Percentiles rank a stretch among this genome's conserved stretches.
These are phyloP conservation scores for Trichopria drosophilae DNA, from an alignment of 2,888 invertebrate genomes.

Conservation along the genomic window DNA sequence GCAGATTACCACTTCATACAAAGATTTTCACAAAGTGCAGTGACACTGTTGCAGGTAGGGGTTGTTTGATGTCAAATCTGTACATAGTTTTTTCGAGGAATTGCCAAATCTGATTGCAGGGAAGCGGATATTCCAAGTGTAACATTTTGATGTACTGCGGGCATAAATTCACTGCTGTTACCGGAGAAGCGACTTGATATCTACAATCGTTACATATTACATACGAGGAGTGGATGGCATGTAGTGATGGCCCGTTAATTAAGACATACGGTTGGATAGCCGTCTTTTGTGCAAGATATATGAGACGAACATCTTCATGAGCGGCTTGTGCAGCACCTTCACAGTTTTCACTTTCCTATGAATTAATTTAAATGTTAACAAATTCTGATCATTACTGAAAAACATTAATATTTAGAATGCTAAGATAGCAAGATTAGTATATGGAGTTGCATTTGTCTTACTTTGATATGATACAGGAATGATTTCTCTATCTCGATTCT, in stretches of 20 bases:
- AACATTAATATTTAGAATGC: too few relatives aligned
- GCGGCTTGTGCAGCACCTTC: too few relatives aligned
- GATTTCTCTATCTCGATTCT: conserved; percentile 13
- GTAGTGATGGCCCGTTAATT: conserved; percentile 16
- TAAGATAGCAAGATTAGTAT: too few relatives aligned
- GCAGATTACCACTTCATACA: too few relatives aligned
- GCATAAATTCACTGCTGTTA: conserved; percentile 15
- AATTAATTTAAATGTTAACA: too few relatives aligned
- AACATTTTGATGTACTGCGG: conserved; percentile 16
- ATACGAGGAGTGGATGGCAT: conserved; percentile 11
- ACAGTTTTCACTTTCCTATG: too few relatives aligned
- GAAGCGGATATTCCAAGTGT: conserved; percentile 1
- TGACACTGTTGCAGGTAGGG: too few relatives aligned
- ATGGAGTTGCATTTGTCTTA: too few relatives aligned
- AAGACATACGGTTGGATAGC: conserved; percentile 20
- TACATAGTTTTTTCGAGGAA: conserved; percentile 15
- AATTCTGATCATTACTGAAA: too few relatives aligned
- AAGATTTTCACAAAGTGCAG: too few relatives aligned
- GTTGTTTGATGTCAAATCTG: conserved; percentile 7
- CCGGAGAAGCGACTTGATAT: conserved; percentile 10
- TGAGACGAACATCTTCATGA: conserved; percentile 2
- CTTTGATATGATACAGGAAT: conserved; percentile 26
- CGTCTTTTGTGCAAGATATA: conserved; percentile 3
- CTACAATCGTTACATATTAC: conserved; percentile 15
- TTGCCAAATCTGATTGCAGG: conserved; percentile 23